phyloP scores from a whole-genome alignment of 2,113 vertebrate species.

The Oncorhynchus clarkii region DNA sequence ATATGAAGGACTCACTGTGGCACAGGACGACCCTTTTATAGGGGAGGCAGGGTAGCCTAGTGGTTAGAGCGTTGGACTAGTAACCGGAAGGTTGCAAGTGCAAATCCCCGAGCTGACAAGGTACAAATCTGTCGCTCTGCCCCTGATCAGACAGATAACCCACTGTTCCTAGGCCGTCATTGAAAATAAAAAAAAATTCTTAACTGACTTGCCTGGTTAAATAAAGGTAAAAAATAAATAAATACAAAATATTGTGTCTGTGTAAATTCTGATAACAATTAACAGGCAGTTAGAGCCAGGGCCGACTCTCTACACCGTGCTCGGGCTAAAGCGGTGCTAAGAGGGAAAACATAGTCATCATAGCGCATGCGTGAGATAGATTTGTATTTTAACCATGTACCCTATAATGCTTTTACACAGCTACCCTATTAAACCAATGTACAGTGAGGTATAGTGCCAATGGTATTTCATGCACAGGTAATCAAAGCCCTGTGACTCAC shows the following conservation, averaged over 20 bases:
- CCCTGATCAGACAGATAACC: no score
- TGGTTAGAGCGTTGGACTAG: no score
- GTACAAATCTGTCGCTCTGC: no score
- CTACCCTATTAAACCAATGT: background rate
- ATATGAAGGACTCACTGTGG: background rate
- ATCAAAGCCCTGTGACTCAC: slow-evolving; percentile 26
- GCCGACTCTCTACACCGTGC: background rate
- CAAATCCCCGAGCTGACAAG: no score
- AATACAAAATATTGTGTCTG: background rate
- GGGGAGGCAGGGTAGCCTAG: no score
- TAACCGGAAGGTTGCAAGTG: no score
- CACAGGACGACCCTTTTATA: background rate
- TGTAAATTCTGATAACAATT: background rate
- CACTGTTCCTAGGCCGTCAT: no score
- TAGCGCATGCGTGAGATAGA: background rate
- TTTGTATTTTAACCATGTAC: background rate
- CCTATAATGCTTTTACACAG: background rate
- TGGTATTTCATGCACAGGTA: background rate
- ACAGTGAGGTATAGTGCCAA: background rate
- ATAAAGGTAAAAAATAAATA: no score
- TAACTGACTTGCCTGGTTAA: no score
- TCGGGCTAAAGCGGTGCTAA: slow-evolving; percentile 1
- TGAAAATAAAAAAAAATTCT: no score
- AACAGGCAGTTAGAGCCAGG: background rate
- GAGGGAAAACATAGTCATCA: background rate